Conservation (phyloP, 2,888 invertebrate species). For the Eristalis pertinax region DNA sequence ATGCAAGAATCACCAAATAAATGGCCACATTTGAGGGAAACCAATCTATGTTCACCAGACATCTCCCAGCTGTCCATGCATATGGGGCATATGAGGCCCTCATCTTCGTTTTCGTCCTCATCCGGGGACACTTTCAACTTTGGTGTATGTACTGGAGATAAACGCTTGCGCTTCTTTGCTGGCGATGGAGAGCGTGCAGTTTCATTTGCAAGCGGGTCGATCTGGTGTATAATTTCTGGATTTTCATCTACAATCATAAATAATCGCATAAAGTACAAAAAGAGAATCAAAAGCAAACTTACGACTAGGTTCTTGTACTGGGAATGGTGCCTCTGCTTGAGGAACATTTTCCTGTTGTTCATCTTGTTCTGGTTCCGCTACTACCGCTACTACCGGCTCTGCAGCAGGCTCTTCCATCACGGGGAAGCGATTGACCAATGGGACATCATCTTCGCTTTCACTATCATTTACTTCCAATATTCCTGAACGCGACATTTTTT, state of each 20-base stretch:
- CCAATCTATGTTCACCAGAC: constrained; percentile 91
- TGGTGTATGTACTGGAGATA: constrained; percentile 74
- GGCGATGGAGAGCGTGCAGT: constrained; percentile 75
- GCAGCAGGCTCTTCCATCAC: constrained; percentile 8
- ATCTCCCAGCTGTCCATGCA: constrained; percentile 95
- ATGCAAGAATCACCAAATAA: constrained; percentile 92
- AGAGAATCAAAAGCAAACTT: neutral
- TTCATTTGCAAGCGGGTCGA: constrained; percentile 19
- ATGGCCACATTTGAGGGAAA: constrained; percentile 95
- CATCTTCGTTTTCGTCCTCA: constrained; percentile 83
- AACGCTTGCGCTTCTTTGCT: constrained; percentile 78
- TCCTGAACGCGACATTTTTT: constrained; percentile 52
- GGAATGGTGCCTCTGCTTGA: neutral
- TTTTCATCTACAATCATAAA: neutral
- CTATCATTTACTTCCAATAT: constrained; percentile 45
- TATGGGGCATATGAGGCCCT: constrained; percentile 91
- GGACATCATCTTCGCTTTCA: constrained; percentile 39
- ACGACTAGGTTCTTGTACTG: constrained; percentile 18
- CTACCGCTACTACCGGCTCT: constrained; percentile 12
- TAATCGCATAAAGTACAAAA: neutral
- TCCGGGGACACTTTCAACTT: constrained; percentile 66
- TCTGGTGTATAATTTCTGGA: neutral
- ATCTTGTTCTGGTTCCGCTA: constrained; percentile 15
- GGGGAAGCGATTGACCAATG: constrained; percentile 30
- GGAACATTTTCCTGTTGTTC: constrained; percentile 21